phyloP scores from a whole-genome alignment of 2,888 invertebrate genomes.

The Melinaea marsaeus region DNA sequence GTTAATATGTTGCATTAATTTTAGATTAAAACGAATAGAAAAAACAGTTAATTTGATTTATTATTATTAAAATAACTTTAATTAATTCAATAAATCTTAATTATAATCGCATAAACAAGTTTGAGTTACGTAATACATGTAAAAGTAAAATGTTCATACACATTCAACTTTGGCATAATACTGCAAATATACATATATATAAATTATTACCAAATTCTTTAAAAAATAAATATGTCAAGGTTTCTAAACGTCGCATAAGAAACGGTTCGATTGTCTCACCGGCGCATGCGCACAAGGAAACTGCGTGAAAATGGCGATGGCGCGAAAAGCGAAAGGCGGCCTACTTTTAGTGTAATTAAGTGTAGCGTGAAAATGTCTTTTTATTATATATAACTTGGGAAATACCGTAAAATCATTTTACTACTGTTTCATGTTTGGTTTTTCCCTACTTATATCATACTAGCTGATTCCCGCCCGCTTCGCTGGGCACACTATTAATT shows the following conservation, averaged over 20 bases:
- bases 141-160: no score
- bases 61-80: no score
- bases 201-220: neutral
- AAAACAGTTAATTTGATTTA: no score
- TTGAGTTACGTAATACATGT: no score
- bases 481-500: no score
- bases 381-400: neutral
- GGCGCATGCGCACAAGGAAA: slow-evolving; percentile 27
- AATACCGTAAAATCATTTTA: neutral
- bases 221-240: slow-evolving; percentile 34
- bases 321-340: slow-evolving; percentile 26
- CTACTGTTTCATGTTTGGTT: neutral
- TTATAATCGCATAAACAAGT: no score
- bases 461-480: neutral
- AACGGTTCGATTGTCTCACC: neutral
- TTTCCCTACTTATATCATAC: neutral
- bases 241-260: slow-evolving; percentile 39
- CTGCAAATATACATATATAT: no score
- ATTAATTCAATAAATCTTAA: no score
- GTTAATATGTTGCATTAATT: no score
- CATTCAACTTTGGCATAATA: no score
- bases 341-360: neutral
- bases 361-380: neutral
- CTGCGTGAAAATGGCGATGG: slow-evolving; percentile 35
- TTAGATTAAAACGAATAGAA: no score